Evolutionary conservation across 2,113 vertebrate genomes (phyloP).

Genomic region (Mobula birostris): DNA sequence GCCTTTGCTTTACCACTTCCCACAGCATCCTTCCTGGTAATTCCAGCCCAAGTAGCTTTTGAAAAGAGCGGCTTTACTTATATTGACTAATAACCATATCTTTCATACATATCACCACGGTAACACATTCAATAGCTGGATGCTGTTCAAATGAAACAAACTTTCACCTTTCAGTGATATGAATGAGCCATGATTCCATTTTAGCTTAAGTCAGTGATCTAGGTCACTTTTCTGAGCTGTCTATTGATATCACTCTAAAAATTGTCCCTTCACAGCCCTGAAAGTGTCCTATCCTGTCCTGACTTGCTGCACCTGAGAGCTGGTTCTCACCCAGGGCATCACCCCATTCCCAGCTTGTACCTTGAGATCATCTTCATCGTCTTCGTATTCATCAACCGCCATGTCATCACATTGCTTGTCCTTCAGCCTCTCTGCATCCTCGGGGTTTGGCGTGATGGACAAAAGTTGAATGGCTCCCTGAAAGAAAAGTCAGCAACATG

Average conservation of each 20-base stretch:
- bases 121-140: background rate
- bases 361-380: background rate
- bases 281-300: background rate
- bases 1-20: no score
- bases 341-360: background rate
- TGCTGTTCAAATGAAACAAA: background rate
- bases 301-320: no score
- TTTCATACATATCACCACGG: background rate
- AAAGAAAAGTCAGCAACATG: no score
- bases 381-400: background rate
- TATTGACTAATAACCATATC: background rate
- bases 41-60: background rate
- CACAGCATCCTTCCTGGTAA: background rate
- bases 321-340: no score
- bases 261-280: background rate
- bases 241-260: background rate
- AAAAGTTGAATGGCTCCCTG: slow-evolving; percentile 20
- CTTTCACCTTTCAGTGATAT: background rate
- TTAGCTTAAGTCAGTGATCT: background rate
- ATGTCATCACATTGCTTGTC: background rate
- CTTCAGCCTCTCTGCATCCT: background rate
- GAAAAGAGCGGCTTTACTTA: background rate
- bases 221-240: background rate
- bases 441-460: background rate
- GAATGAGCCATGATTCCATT: background rate